These are phyloP conservation scores for Oscheius myriophilus DNA, from an alignment of 2,888 invertebrate genomes.

Conservation along the genomic window DNA sequence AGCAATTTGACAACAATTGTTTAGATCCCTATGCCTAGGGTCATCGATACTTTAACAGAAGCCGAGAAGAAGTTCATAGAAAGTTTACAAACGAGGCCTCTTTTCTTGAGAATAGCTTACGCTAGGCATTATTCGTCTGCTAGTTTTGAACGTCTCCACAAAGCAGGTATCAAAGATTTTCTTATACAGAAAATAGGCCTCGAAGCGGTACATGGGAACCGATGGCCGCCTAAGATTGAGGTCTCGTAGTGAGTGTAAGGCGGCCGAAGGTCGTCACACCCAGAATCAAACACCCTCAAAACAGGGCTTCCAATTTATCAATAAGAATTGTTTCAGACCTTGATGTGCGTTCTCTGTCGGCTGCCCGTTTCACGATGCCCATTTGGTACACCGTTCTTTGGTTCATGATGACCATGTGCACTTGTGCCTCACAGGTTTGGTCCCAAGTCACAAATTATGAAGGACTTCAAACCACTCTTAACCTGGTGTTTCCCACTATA, in stretches of 20 bases:
- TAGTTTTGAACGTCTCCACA: conserved; percentile 49
- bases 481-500: conserved; percentile 41
- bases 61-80: conserved; percentile 39
- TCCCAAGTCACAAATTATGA: conserved; percentile 58
- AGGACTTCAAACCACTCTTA: conserved; percentile 48
- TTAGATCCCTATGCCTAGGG: conserved; percentile 59
- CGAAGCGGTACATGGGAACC: no score
- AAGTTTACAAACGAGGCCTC: conserved; percentile 37
- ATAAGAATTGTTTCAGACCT: conserved; percentile 39
- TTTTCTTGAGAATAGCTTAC: conserved; percentile 42
- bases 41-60: conserved; percentile 50
- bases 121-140: conserved; percentile 59
- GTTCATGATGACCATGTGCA: conserved; percentile 55
- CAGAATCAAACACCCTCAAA: no score
- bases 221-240: no score
- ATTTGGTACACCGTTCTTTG: conserved; percentile 59
- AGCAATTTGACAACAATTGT: conserved; percentile 2
- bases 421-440: conserved; percentile 61
- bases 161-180: conserved; percentile 37
- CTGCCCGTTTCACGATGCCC: conserved; percentile 57
- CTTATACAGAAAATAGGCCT: no score
- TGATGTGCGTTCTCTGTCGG: conserved; percentile 53
- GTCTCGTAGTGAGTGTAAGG: no score
- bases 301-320: no score
- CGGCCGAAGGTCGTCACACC: no score